A percentile compares a stretch with the other conserved stretches of the same genome.
Evolutionary conservation across 2,888 invertebrate species (phyloP).

Genomic region (Trissonchulus sp.): DNA sequence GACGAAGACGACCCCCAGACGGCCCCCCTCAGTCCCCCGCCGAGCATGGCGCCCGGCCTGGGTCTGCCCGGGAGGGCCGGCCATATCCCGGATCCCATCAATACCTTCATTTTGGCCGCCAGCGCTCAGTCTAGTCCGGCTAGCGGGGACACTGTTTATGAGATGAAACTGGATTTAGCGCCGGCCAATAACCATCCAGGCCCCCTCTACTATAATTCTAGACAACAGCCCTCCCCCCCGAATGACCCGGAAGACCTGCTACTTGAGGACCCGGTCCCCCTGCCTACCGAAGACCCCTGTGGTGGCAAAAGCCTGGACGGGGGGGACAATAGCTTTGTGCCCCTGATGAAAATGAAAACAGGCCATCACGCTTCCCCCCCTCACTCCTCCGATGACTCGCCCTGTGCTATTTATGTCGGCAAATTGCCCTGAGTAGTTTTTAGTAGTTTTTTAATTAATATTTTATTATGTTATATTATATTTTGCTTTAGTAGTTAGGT

Average conservation of each 20-base stretch:
- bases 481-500: too few species aligned
- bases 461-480: too few species aligned
- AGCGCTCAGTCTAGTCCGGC: neutral
- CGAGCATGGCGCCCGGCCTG: neutral
- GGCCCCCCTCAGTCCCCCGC: neutral
- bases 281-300: neutral
- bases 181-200: neutral
- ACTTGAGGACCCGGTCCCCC: neutral
- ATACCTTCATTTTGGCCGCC: neutral
- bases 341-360: neutral
- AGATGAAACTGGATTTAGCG: neutral
- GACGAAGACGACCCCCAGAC: neutral
- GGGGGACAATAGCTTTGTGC: neutral
- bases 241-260: neutral
- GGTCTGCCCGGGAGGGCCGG: neutral
- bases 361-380: neutral
- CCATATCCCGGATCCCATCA: neutral
- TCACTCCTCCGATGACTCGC: neutral
- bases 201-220: too few species aligned
- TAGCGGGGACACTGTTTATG: neutral
- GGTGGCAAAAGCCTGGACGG: neutral
- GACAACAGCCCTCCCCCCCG: neutral
- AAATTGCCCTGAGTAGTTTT: neutral
- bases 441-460: too few species aligned
- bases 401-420: neutral